A percentile compares a stretch with the other conserved stretches of the same genome.
These are phyloP conservation scores for Rhyacophila brunnea DNA, from an alignment of 1,140 invertebrate species.

Conservation along the genomic window DNA sequence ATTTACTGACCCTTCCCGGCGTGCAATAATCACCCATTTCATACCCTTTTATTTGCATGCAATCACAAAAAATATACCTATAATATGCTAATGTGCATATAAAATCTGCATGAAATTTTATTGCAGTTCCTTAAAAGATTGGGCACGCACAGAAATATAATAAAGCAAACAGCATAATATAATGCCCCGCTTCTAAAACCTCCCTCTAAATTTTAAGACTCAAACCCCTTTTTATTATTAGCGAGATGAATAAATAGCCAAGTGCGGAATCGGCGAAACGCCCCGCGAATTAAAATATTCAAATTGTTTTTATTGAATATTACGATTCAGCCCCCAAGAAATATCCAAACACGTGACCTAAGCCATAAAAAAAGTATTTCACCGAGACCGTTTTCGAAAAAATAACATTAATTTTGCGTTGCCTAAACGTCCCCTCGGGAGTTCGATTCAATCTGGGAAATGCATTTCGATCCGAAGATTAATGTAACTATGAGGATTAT, in stretches of 20 bases:
- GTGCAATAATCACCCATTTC: too few relatives aligned
- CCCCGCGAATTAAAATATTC: slow-evolving; percentile 28
- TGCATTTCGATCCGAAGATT: slow-evolving; percentile 15
- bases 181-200: neutral
- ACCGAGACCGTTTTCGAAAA: neutral
- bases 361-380: slow-evolving; percentile 7
- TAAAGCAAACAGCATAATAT: neutral
- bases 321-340: neutral
- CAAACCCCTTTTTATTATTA: neutral
- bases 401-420: neutral
- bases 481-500: neutral
- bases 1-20: too few relatives aligned
- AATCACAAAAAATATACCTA: too few relatives aligned
- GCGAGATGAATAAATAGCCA: neutral
- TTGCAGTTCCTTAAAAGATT: too few relatives aligned
- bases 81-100: too few relatives aligned
- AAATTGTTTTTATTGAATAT: slow-evolving; percentile 24
- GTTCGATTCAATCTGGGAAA: slow-evolving; percentile 18
- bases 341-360: slow-evolving; percentile 11
- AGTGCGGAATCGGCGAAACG: slow-evolving; percentile 5
- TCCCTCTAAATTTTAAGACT: neutral
- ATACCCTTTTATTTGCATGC: too few relatives aligned
- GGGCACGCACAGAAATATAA: too few relatives aligned
- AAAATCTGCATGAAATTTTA: too few relatives aligned
- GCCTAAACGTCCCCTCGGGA: neutral